A percentile compares a stretch with the other conserved stretches of the same genome.
Conservation (phyloP, 2,888 invertebrate genomes). For the Drosophila borborema region DNA sequence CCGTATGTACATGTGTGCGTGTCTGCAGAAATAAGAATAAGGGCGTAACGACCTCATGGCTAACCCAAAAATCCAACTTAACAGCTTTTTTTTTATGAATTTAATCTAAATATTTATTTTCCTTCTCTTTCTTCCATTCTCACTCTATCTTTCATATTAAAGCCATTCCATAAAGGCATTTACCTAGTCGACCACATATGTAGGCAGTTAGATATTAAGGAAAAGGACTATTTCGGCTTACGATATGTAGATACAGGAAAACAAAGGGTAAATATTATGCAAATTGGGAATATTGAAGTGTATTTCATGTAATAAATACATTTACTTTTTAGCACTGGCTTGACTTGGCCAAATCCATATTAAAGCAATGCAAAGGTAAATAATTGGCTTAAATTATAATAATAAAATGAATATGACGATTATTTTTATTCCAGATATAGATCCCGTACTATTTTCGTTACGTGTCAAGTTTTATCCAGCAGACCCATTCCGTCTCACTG, state of each 20-base stretch:
- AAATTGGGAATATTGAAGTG: neutral
- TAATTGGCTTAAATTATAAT: neutral
- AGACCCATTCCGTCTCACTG: conserved; percentile 95
- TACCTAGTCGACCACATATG: conserved; percentile 96
- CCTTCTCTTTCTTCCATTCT: no score
- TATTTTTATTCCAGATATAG: conserved; percentile 89
- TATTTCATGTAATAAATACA: neutral
- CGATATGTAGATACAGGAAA: conserved; percentile 95
- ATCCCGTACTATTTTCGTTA: conserved; percentile 96
- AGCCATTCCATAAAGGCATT: conserved; percentile 95
- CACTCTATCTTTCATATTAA: neutral
- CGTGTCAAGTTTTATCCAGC: conserved; percentile 99
- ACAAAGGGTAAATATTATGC: conserved; percentile 90
- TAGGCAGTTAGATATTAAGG: conserved; percentile 94
- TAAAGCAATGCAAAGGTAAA: conserved; percentile 96
- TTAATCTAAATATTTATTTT: neutral
- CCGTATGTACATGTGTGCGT: neutral
- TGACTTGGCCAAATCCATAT: conserved; percentile 94
- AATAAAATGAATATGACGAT: neutral
- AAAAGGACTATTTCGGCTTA: conserved; percentile 97
- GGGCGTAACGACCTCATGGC: conserved; percentile 21
- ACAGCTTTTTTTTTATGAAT: conserved; percentile 3
- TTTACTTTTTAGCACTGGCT: conserved; percentile 94
- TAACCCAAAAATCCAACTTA: conserved; percentile 1
- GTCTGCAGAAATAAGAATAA: conserved; percentile 2